Evolutionary conservation across 2,888 invertebrate genomes (phyloP), one percentile per base, ranked within the genome.

Genomic region (Diaprepes abbreviatus): DNA sequence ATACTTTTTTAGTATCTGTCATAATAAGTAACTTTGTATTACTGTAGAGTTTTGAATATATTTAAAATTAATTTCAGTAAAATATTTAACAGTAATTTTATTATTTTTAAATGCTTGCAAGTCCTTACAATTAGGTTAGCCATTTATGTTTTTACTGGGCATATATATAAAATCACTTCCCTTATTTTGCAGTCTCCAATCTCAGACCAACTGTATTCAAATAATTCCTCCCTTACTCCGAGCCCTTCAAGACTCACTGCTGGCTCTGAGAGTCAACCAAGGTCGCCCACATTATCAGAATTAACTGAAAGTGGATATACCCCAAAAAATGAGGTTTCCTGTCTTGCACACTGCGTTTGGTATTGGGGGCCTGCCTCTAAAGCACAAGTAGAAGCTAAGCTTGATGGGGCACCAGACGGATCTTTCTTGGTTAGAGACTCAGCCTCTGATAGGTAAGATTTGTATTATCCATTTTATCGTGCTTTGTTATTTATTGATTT

Each of bases 331-430:
- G 82, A 84, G 74, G 76, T 83, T n/a, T 77, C 77, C 1, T 80
- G 76, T 60, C 73, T 84, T 16, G 76, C 81, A 77, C 79, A 90
- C 83, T 85, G 87, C 79, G 90, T 89, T 40, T 93, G 93, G 93
- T 94, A 94, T 81, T 94, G 93, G 93, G 94, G 93, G 12, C 90
- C 92, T 58, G 88, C 93, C 74, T 88, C 90, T 0, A 87, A 91
- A 73, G 86, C 87, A 35, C 91, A 92, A 80, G 92, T 93, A 0
- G 92, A 93, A 80, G 87, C 88, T 63, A 90, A 90, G 78, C 83
- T 93, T 28, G 83, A 86, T 54, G 89, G 89, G 70, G 89, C 90
- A 79, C 90, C 91, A 5, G 92, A 93, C 76, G 93, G 93, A 33
- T 89, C 92, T 10, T 93, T 93, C 83, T 84, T 93, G 68, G 91